Base-by-base conservation (phyloP, 2,888 invertebrate genomes). In the Glomeris marginata region DNA sequence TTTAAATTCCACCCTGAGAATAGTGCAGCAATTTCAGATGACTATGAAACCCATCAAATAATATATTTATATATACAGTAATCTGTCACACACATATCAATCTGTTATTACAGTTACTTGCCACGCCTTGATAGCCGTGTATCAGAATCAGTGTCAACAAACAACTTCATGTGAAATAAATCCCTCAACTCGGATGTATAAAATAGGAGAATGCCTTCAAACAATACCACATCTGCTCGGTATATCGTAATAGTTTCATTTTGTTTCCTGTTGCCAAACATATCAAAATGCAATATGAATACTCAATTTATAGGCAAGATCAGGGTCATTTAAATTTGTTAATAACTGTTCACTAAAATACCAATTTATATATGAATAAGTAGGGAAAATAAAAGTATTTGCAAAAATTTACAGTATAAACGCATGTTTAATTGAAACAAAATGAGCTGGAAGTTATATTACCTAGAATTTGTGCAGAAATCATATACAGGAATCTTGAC, bases 71-170 rank as follows among this genome's bases (percentile, higher is more conserved):
- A n/a, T n/a, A n/a, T n/a, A n/a, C n/a, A n/a, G n/a, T n/a, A n/a
- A n/a, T n/a, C n/a, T n/a, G n/a, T n/a, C n/a, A n/a, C n/a, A n/a
- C n/a, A n/a, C n/a, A n/a, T n/a, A n/a, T n/a, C n/a, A n/a, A n/a
- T n/a, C n/a, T n/a, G n/a, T n/a, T n/a, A n/a, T 16, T 33, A 42
- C 38, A 11, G 48, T 43, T 50, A 56, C 57, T 64, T 66, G 94
- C 94, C 95, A 78, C 97, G 76, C 60, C 97, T 76, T 0, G 95
- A 92, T 20, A 98, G 74, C 62, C 98, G 76, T 1, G 94, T 98
- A 66, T 98, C 98, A 0, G 98, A 94, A 71, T 98, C 97, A 0
- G 95, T 95, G 66, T 98, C 98, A 2, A 98, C 97, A 71, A 98
- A 98, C 37, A 99, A 73, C 69, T 98, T 98, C 92, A 98, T 95